Conservation (phyloP, 1,140 invertebrate genomes). For the Planococcus citri region DNA sequence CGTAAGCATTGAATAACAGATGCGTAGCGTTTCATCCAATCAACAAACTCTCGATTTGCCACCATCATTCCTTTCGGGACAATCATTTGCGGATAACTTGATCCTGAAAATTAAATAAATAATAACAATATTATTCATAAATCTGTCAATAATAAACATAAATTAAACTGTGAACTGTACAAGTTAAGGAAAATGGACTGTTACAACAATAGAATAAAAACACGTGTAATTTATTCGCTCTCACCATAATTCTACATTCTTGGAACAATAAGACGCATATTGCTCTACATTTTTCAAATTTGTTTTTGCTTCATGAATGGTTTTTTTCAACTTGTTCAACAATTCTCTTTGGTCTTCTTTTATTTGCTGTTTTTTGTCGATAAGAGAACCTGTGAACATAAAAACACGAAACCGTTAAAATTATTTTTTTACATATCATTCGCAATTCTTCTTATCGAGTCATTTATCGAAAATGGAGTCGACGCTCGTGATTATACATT, state of each 20-base stretch:
- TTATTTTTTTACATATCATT: too few relatives aligned
- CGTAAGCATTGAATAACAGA: constrained; percentile 9
- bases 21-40: background rate
- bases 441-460: too few relatives aligned
- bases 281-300: constrained; percentile 8
- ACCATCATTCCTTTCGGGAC: background rate
- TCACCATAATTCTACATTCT: background rate
- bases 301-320: background rate
- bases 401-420: too few relatives aligned
- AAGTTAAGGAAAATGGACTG: too few relatives aligned
- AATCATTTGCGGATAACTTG: background rate
- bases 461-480: too few relatives aligned
- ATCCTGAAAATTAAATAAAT: background rate
- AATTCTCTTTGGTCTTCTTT: background rate
- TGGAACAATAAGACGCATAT: background rate
- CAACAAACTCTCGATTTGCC: background rate
- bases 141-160: too few relatives aligned
- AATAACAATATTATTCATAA: too few relatives aligned
- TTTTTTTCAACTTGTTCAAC: background rate
- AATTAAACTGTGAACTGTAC: too few relatives aligned
- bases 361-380: background rate
- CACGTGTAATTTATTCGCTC: background rate
- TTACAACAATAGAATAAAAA: too few relatives aligned
- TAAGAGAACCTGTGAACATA: background rate
- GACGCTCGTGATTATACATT: too few relatives aligned